These are phyloP conservation scores for Megaptera novaeangliae DNA, from an alignment of 2,113 vertebrate genomes.

Conservation along the genomic window DNA sequence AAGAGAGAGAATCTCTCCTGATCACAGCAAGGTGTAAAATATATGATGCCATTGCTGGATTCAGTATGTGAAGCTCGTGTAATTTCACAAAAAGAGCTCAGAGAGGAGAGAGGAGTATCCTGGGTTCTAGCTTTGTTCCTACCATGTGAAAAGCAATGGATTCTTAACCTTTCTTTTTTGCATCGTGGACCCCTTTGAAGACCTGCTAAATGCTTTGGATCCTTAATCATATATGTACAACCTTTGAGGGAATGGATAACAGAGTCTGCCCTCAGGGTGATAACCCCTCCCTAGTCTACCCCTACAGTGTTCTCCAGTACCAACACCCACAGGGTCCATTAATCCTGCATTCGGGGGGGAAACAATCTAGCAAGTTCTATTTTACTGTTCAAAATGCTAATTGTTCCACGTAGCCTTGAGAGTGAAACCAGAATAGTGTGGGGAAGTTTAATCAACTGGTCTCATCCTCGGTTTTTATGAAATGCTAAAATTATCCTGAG, in stretches of 20 bases:
- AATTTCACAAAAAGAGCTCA: neutral
- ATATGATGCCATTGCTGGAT: neutral
- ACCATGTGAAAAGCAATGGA: neutral
- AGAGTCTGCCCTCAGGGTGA: neutral
- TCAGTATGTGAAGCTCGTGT: neutral
- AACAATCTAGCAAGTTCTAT: neutral
- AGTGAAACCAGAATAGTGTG: constrained; percentile 28
- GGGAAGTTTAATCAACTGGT: neutral
- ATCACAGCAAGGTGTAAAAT: neutral
- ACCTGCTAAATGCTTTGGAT: neutral
- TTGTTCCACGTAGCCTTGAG: neutral
- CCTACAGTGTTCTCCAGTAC: neutral
- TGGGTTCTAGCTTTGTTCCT: neutral
- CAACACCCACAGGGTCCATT: neutral
- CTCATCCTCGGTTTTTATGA: constrained; percentile 17
- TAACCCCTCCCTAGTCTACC: neutral
- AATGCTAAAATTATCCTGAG: constrained; percentile 50
- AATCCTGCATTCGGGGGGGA: neutral
- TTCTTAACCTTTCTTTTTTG: neutral
- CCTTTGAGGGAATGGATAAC: neutral
- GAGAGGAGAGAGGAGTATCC: neutral
- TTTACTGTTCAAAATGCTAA: constrained; percentile 21
- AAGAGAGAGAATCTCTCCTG: neutral
- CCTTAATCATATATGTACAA: neutral
- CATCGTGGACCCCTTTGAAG: neutral